Evolutionary conservation across 2,797 vertebrate species (phyloP).

Genomic region (Sardinella longiceps): DNA sequence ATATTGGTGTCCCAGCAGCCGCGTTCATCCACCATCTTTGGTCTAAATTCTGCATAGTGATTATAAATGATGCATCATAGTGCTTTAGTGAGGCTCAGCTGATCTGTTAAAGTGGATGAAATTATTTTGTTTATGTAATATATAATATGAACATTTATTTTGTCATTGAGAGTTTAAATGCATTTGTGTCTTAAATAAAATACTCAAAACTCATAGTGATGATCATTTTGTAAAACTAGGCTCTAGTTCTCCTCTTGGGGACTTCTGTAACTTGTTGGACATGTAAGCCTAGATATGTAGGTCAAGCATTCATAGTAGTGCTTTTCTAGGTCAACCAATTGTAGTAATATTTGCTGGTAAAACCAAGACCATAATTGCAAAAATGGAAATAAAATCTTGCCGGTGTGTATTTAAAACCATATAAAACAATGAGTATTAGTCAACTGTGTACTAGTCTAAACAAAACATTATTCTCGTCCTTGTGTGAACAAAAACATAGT

Average conservation of each 20-base stretch:
- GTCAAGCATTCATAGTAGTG: background rate
- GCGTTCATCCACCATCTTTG: background rate
- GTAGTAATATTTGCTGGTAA: too few relatives aligned
- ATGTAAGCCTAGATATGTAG: background rate
- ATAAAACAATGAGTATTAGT: too few relatives aligned
- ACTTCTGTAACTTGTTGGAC: background rate
- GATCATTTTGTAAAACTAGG: background rate
- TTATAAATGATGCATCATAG: constrained; percentile 7
- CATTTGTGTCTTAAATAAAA: background rate
- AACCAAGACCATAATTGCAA: background rate
- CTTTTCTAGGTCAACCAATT: too few relatives aligned
- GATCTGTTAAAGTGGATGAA: too few relatives aligned
- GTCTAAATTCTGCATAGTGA: background rate
- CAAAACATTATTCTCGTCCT: background rate
- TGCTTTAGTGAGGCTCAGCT: background rate
- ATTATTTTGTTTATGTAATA: too few relatives aligned
- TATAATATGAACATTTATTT: background rate
- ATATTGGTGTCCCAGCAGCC: background rate
- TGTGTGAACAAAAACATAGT: background rate
- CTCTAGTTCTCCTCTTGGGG: background rate
- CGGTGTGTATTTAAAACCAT: too few relatives aligned
- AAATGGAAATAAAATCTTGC: background rate
- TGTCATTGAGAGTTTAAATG: background rate
- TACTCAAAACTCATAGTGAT: too few relatives aligned
- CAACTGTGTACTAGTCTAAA: too few relatives aligned